These are phyloP conservation scores for Enteromius anoplus DNA, from an alignment of 2,797 vertebrate genomes.

Conservation along the genomic window DNA sequence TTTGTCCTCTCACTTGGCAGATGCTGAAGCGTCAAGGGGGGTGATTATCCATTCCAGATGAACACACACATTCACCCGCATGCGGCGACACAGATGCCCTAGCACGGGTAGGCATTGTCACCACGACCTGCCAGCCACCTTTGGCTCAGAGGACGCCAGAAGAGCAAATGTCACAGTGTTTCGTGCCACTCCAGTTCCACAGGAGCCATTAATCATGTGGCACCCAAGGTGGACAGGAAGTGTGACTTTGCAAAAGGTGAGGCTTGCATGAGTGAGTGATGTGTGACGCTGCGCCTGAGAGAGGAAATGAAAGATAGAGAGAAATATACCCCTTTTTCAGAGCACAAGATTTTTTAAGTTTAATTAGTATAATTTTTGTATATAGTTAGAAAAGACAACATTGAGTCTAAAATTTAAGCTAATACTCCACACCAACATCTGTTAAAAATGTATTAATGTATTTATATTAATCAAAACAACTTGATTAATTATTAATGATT, in stretches of 20 bases:
- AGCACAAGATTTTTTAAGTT: not conserved
- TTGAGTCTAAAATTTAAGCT: not conserved
- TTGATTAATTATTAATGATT: not conserved
- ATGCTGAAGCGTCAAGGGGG: conserved; percentile 33
- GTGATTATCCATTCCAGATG: conserved; percentile 39
- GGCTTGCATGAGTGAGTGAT: conserved; percentile 10
- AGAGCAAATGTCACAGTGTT: conserved; percentile 60
- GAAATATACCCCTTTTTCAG: not conserved
- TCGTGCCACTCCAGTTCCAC: conserved; percentile 47
- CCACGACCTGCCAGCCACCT: conserved; percentile 38
- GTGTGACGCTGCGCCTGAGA: not conserved
- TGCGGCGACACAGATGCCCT: conserved; percentile 10
- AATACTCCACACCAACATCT: not conserved
- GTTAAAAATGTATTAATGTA: not conserved
- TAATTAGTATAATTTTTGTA: not conserved
- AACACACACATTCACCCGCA: conserved; percentile 39
- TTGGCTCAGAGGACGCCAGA: conserved; percentile 43
- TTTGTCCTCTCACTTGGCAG: conserved; percentile 23
- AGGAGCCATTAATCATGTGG: conserved; percentile 60
- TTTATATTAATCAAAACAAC: not conserved
- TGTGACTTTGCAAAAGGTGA: conserved; percentile 51
- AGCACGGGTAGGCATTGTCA: conserved; percentile 40
- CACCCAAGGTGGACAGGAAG: conserved; percentile 41
- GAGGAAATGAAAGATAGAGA: not conserved
- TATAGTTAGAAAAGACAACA: not conserved